A percentile compares a stretch with the other conserved stretches of the same genome.
phyloP scores from a whole-genome alignment of 1,140 invertebrate genomes.

The Goniozus legneri region DNA sequence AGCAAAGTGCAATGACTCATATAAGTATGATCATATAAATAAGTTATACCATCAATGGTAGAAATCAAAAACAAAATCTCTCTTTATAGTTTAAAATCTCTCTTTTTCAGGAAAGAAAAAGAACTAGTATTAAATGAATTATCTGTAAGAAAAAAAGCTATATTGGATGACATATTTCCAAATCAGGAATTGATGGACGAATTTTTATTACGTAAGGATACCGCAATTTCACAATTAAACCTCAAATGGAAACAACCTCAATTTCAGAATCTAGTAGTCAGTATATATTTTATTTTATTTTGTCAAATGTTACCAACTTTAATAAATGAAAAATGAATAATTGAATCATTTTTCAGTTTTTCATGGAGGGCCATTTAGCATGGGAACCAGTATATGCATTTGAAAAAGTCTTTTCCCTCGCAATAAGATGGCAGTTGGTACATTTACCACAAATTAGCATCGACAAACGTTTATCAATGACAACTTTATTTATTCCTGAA shows the following conservation, averaged over 20 bases:
- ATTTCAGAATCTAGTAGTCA: conserved; percentile 65
- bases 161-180: conserved; percentile 65
- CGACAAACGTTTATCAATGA: conserved; percentile 17
- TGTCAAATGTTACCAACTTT: conserved; percentile 2
- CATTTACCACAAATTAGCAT: conserved; percentile 40
- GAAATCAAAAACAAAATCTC: too few species aligned
- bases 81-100: too few species aligned
- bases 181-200: conserved; percentile 72
- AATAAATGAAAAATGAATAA: conserved; percentile 11
- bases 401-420: conserved; percentile 72
- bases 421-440: conserved; percentile 68
- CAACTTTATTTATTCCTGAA: conserved; percentile 46
- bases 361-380: conserved; percentile 62
- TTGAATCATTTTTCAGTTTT: conserved; percentile 54
- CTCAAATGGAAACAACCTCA: conserved; percentile 66
- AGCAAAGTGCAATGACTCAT: conserved; percentile 59
- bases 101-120: conserved; percentile 31
- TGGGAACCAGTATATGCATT: conserved; percentile 77
- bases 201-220: conserved; percentile 60
- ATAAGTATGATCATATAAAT: too few species aligned
- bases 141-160: conserved; percentile 65
- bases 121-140: conserved; percentile 65
- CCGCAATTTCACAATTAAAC: conserved; percentile 49
- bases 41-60: too few species aligned
- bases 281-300: conserved; percentile 21